Evolutionary conservation across 2,797 vertebrate genomes (phyloP).

Genomic region (Gadopsis marmoratus): DNA sequence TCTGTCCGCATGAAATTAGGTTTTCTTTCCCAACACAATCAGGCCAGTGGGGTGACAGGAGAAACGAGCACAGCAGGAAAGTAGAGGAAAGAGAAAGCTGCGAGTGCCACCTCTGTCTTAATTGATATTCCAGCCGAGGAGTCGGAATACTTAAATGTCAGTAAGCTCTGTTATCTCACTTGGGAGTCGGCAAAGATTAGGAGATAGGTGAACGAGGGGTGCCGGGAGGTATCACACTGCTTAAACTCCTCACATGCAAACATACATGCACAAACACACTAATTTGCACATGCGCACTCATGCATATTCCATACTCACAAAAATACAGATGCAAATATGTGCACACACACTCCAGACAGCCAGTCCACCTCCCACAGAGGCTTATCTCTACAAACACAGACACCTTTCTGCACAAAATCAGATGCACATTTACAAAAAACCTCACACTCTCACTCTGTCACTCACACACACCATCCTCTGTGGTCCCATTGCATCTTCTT

Average conservation of each 20-base stretch:
- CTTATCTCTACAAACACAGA: slow-evolving; percentile 3
- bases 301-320: slow-evolving; percentile 5
- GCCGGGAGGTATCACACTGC: slow-evolving; percentile 44
- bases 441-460: slow-evolving; percentile 12
- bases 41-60: slow-evolving; percentile 22
- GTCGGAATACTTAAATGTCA: slow-evolving; percentile 74
- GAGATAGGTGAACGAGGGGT: slow-evolving; percentile 59
- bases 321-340: neutral
- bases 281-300: slow-evolving; percentile 36
- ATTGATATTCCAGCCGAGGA: slow-evolving; percentile 75
- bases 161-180: slow-evolving; percentile 71
- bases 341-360: neutral
- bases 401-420: neutral
- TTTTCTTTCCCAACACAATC: neutral
- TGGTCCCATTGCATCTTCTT: slow-evolving; percentile 19
- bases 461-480: slow-evolving; percentile 27
- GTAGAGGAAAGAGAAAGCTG: slow-evolving; percentile 17
- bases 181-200: slow-evolving; percentile 73
- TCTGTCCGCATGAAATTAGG: neutral
- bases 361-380: slow-evolving; percentile 22
- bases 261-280: slow-evolving; percentile 6
- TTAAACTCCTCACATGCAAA: slow-evolving; percentile 37
- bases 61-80: slow-evolving; percentile 40
- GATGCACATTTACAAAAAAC: neutral
- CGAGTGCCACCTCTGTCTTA: slow-evolving; percentile 40